A percentile compares a stretch with the other conserved stretches of the same genome.
Conservation (phyloP, 2,888 invertebrate genomes). For the Lissonota sp. region DNA sequence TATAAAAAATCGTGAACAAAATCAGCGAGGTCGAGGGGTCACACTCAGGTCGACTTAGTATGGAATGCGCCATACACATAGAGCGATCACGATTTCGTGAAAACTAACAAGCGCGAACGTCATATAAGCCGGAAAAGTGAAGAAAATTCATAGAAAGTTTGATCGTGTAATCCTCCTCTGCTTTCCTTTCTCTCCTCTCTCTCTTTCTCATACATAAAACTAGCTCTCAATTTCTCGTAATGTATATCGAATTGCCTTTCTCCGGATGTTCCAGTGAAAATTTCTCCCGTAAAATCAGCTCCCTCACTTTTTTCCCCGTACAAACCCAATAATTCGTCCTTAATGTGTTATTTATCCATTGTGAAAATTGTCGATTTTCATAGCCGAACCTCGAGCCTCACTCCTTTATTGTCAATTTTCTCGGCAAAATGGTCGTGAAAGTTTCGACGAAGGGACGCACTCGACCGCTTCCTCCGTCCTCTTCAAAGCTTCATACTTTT, state of each 20-base stretch:
- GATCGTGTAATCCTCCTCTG: neutral
- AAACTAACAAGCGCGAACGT: conserved; percentile 7
- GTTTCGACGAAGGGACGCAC: conserved; percentile 27
- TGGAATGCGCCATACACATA: conserved; percentile 36
- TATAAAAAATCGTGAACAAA: too few species aligned
- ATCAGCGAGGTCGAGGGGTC: too few species aligned
- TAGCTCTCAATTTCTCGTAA: neutral
- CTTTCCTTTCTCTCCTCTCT: neutral
- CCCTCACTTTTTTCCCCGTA: conserved; percentile 1
- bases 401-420: conserved; percentile 62
- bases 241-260: conserved; percentile 38
- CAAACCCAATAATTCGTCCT: conserved; percentile 32
- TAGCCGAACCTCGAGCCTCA: conserved; percentile 31
- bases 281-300: conserved; percentile 39
- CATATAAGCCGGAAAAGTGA: conserved; percentile 24
- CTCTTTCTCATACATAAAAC: neutral
- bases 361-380: conserved; percentile 30
- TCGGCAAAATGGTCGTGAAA: conserved; percentile 38
- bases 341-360: conserved; percentile 56
- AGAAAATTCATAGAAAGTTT: conserved; percentile 27
- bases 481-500: neutral
- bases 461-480: conserved; percentile 26
- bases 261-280: neutral
- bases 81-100: conserved; percentile 36
- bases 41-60: too few species aligned